Base-by-base conservation (phyloP, 2,113 vertebrate species). In the Scomber japonicus region DNA sequence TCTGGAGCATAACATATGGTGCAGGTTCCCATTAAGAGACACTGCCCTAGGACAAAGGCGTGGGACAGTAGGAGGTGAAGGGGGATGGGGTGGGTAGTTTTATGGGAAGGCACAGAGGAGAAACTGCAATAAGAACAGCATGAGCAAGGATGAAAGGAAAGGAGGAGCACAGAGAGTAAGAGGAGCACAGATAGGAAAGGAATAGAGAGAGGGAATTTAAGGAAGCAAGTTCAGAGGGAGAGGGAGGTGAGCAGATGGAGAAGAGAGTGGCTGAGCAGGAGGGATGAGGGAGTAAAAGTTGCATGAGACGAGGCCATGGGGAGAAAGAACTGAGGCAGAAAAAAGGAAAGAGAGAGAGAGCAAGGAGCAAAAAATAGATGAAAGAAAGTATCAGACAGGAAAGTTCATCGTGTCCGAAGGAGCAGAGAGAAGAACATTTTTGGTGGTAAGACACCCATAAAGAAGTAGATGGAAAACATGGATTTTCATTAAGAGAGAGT, bases 291-390 rank as follows among this genome's bases (percentile, higher is more conserved):
- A 91, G 85, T 93, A 91, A 94, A 93, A 94, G 88, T 93, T 94
- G 88, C 91, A 93, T 93, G 92, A 93, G 88, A 88, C 88, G 81
- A 84, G 87, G 80, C 89, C 83, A 84, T 74, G 85, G 88, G 88
- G 81, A 85, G 84, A 90, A 82, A 70, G 87, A 90, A 90, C 56
- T 84, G 83, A 85, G 80, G 87, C 88, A 90, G 90, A 90, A 88
- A 86, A 67, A 84, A 71, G 24, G 24, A 27, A 82, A 71, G 87
- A 66, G 68, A 72, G 83, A 59, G 79, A 49, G 78, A 75, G 66
- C 4, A 3, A 48, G 76, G 66, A 63, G 77, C 81, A 86, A 87
- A 89, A 69, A 91, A 90, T 88, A 92, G 89, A 93, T 88, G 85
- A 82, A 92, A 90, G 89, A 78, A 82, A 84, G 75, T 73, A 81